Base-by-base conservation (phyloP, 2,797 vertebrate genomes). In the Galaxias olidus region DNA sequence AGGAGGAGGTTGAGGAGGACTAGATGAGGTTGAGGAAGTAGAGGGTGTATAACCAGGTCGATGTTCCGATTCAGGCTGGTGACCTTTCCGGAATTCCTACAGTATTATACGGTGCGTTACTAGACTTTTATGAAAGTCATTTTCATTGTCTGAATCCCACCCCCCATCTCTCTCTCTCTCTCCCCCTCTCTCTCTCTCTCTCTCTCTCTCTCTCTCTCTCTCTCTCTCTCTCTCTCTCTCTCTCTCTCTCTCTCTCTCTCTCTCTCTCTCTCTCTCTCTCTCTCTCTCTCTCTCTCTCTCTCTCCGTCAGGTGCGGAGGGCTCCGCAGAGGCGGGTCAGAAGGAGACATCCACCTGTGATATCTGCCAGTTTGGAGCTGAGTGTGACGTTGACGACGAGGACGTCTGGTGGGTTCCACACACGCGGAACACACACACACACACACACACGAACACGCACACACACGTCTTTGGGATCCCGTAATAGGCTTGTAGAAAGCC, bases 311-410 rank as follows among this genome's bases (percentile, higher is more conserved):
- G 93, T 65, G 96, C 93, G 55, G 97, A 99, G 90, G 97, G 97
- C 63, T 99, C 97, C 10, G 95, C 96, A 18, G 97, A 98, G 90
- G 94, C 94, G 12, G 95, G 87, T 79, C 96, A 95, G 88, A 98
- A 98, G 90, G 96, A 98, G 87, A 97, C 96, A 10, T 98, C 96
- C 83, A 98, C 97, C 81, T 99, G 97, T 84, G 96, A 98, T 84
- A 98, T 98, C 84, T 99, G 98, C 89, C 97, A 98, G 89, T 99
- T 99, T 65, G 98, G 98, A 40, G 98, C 97, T 0, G 97, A 99
- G 87, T 99, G 98, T 17, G 98, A 99, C 1, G 98, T 98, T 89
- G 98, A 99, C 30, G 97, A 96, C 4, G 98, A 99, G 80, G 98
- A 99, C 60, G 97, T 99, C 73, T 98, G 98, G 98, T 99, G 91